phyloP scores from a whole-genome alignment of 1,140 invertebrate species.

The Apolygus lucorum region DNA sequence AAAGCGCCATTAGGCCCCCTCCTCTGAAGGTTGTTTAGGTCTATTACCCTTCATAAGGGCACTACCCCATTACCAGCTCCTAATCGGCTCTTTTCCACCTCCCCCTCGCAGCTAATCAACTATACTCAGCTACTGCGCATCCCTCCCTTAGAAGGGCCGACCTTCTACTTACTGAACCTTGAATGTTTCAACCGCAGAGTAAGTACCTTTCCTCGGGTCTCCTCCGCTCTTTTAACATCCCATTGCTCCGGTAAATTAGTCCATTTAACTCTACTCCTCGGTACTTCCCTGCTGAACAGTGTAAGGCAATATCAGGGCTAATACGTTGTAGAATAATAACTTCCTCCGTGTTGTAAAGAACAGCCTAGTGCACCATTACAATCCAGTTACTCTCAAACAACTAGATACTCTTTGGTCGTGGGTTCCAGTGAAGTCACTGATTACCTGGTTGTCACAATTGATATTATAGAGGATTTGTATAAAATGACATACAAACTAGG shows the following conservation, averaged over 20 bases:
- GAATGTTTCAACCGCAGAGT: slow-evolving; percentile 6
- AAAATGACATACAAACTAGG: too few relatives aligned
- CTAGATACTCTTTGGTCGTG: too few relatives aligned
- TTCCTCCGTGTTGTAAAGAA: too few relatives aligned
- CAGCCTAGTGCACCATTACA: too few relatives aligned
- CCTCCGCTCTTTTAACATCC: background rate
- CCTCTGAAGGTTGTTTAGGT: slow-evolving; percentile 16
- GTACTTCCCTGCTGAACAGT: background rate
- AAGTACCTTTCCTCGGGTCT: background rate
- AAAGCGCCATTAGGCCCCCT: slow-evolving; percentile 12
- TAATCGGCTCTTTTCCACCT: slow-evolving; percentile 14
- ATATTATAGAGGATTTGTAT: too few relatives aligned
- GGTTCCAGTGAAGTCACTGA: too few relatives aligned
- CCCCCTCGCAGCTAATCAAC: background rate
- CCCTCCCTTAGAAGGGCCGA: background rate
- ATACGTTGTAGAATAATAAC: too few relatives aligned
- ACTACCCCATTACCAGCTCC: slow-evolving; percentile 6
- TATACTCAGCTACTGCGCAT: slow-evolving; percentile 12
- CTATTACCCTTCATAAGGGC: slow-evolving; percentile 15
- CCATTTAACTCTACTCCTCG: background rate
- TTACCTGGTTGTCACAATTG: too few relatives aligned
- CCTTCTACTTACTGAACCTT: slow-evolving; percentile 2
- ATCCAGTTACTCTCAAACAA: too few relatives aligned
- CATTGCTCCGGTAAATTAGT: slow-evolving; percentile 5
- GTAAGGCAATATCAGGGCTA: background rate